These are phyloP conservation scores for Anomalospiza imberbis DNA, from an alignment of 2,797 vertebrate species.

Conservation along the genomic window DNA sequence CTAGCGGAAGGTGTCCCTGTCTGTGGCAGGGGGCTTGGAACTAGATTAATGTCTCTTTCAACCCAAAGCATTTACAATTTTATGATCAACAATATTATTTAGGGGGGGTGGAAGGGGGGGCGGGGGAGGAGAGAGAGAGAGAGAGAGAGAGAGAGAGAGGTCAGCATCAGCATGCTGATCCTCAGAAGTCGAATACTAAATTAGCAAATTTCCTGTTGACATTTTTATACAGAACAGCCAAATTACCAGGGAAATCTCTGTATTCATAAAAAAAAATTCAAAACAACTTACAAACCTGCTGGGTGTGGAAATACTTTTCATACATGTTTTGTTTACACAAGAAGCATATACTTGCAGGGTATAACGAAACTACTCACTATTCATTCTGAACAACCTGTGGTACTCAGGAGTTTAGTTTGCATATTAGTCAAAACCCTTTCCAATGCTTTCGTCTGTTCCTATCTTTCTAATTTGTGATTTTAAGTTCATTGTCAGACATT, in stretches of 20 bases:
- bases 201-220: neutral
- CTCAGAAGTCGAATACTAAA: neutral
- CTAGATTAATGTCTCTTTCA: neutral
- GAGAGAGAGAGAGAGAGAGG: neutral
- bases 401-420: neutral
- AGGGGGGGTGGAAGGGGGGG: no score
- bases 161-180: neutral
- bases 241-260: conserved; percentile 21
- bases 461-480: neutral
- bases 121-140: neutral
- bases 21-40: neutral
- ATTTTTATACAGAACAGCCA: neutral
- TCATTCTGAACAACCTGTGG: neutral
- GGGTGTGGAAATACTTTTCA: conserved; percentile 32
- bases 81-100: neutral
- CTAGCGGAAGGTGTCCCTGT: neutral
- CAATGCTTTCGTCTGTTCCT: neutral
- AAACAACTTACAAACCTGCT: neutral
- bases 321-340: conserved; percentile 7
- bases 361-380: neutral
- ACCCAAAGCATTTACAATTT: neutral
- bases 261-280: conserved; percentile 46
- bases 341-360: neutral
- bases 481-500: neutral
- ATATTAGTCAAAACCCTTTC: neutral